Conservation (phyloP, 2,888 invertebrate genomes). For the Microctonus brassicae region DNA sequence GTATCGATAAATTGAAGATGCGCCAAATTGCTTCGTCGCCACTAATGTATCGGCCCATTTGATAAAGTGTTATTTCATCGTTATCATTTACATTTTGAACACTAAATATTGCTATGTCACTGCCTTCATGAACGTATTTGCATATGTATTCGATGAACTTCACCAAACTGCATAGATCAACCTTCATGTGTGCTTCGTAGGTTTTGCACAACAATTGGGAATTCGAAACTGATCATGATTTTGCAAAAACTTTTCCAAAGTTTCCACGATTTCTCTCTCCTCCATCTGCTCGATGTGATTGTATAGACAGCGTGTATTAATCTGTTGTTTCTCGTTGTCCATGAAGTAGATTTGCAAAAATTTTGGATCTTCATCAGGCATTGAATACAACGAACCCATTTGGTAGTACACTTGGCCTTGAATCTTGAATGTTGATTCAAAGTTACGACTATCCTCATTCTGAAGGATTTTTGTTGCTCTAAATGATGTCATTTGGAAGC, state of each 20-base stretch:
- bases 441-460: slow-evolving; percentile 12
- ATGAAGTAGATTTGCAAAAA: slow-evolving; percentile 54
- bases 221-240: slow-evolving; percentile 43
- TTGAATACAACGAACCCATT: slow-evolving; percentile 33
- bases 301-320: slow-evolving; percentile 35
- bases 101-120: slow-evolving; percentile 45
- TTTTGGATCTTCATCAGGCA: slow-evolving; percentile 24
- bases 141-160: slow-evolving; percentile 57
- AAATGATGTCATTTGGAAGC: slow-evolving; percentile 49
- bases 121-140: slow-evolving; percentile 57
- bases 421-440: slow-evolving; percentile 32
- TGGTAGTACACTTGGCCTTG: slow-evolving; percentile 40
- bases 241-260: slow-evolving; percentile 13
- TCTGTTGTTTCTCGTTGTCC: slow-evolving; percentile 43
- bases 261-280: slow-evolving; percentile 46
- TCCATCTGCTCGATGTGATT: slow-evolving; percentile 42
- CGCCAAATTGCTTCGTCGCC: slow-evolving; percentile 50
- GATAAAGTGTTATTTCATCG: slow-evolving; percentile 55
- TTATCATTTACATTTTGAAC: slow-evolving; percentile 37
- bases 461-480: slow-evolving; percentile 34
- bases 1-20: slow-evolving; percentile 51
- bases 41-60: slow-evolving; percentile 45
- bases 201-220: slow-evolving; percentile 45
- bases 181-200: slow-evolving; percentile 62
- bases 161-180: slow-evolving; percentile 63